These are phyloP conservation scores for Leucophenga varia DNA, from an alignment of 1,140 invertebrate genomes.

Conservation along the genomic window DNA sequence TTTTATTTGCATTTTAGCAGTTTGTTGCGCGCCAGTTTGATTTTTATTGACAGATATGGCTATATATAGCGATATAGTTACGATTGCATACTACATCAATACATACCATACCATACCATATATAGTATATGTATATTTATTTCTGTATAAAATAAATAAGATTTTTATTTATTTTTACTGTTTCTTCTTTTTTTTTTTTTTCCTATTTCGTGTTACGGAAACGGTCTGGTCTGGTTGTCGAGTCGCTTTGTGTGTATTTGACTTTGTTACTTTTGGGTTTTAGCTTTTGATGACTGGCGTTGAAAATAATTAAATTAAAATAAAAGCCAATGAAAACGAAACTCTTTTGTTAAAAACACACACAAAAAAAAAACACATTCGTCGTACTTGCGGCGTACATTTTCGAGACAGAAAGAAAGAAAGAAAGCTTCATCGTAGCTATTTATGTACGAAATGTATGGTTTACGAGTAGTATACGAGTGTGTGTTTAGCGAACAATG, in stretches of 20 bases:
- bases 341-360: neutral
- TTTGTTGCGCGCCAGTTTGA: neutral
- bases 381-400: constrained; percentile 14
- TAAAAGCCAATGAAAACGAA: constrained; percentile 18
- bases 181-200: neutral
- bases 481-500: constrained; percentile 1
- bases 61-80: too few species aligned
- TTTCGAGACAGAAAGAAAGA: too few species aligned
- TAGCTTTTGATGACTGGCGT: constrained; percentile 7
- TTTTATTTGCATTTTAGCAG: neutral
- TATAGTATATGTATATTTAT: too few species aligned
- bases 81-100: too few species aligned
- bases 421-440: too few species aligned
- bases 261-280: constrained; percentile 16
- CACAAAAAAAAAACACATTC: constrained; percentile 19
- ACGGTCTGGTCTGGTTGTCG: constrained; percentile 35
- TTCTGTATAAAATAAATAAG: too few species aligned
- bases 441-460: too few species aligned
- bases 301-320: constrained; percentile 45
- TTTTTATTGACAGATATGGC: neutral
- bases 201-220: neutral
- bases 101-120: too few species aligned
- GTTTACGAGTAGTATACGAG: too few species aligned
- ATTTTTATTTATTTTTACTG: neutral
- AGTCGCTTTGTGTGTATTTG: too few species aligned